These are phyloP conservation scores for Morpho helenor DNA, from an alignment of 2,888 invertebrate genomes.

Conservation along the genomic window DNA sequence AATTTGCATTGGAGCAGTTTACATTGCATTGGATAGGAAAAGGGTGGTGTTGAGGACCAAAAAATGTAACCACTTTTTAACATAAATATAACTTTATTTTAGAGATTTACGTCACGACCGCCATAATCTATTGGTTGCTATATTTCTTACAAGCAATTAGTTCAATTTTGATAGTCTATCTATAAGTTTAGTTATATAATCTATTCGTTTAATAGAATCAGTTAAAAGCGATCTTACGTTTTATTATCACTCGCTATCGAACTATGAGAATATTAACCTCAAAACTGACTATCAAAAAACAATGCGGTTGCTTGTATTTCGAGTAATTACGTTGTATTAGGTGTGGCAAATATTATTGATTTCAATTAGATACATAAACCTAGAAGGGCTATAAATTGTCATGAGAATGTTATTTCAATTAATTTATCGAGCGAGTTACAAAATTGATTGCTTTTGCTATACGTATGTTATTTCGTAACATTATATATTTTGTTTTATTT, in stretches of 20 bases:
- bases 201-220: no score
- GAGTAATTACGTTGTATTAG: neutral
- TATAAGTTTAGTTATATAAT: no score
- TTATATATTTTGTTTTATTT: conserved; percentile 6
- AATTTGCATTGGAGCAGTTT: no score
- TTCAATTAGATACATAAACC: neutral
- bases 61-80: no score
- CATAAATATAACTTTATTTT: no score
- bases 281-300: neutral
- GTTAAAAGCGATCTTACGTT: no score
- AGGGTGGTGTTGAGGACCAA: no score
- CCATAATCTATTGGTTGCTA: no score
- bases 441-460: neutral
- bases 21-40: no score
- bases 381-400: conserved; percentile 6
- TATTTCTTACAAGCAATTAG: no score
- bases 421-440: conserved; percentile 7
- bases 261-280: neutral
- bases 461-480: conserved; percentile 3
- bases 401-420: conserved; percentile 7
- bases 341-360: conserved; percentile 4
- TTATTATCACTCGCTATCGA: neutral
- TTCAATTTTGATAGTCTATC: no score
- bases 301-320: neutral
- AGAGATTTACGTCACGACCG: no score